Conservation (phyloP, 2,888 invertebrate species). For the Lymantria monacha region DNA sequence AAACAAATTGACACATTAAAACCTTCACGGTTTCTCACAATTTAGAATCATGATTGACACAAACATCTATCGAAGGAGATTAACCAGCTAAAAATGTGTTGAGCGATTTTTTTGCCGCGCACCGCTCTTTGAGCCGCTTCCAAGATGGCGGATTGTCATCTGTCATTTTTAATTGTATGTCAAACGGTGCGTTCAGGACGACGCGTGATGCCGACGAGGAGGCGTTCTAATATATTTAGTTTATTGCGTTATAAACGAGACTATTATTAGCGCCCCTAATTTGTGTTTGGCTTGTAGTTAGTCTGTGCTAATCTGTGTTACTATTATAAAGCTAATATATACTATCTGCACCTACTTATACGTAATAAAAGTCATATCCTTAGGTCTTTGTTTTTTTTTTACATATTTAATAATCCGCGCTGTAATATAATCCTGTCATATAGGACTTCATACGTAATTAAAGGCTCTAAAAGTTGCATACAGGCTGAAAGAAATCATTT, state of each 20-base stretch:
- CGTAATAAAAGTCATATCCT: no score
- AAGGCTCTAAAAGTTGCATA: no score
- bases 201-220: conserved; percentile 44
- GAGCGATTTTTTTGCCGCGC: conserved; percentile 52
- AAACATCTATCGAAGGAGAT: conserved; percentile 49
- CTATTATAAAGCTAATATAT: conserved; percentile 8
- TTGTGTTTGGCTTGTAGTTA: conserved; percentile 42
- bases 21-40: conserved; percentile 24
- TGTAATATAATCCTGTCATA: no score
- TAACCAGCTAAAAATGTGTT: conserved; percentile 64
- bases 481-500: no score
- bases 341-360: no score
- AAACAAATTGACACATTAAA: conserved; percentile 23
- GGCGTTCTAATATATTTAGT: conserved; percentile 72
- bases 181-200: conserved; percentile 50
- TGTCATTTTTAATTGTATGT: conserved; percentile 81
- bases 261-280: conserved; percentile 63
- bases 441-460: no score
- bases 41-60: conserved; percentile 50
- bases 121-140: conserved; percentile 58
- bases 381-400: no score
- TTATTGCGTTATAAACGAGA: conserved; percentile 75
- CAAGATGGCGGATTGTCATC: conserved; percentile 73
- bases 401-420: no score
- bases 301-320: conserved; percentile 11